Percentiles rank a stretch among this genome's conserved stretches.
These are phyloP conservation scores for Craniophora ligustri DNA, from an alignment of 2,888 invertebrate species.

Conservation along the genomic window DNA sequence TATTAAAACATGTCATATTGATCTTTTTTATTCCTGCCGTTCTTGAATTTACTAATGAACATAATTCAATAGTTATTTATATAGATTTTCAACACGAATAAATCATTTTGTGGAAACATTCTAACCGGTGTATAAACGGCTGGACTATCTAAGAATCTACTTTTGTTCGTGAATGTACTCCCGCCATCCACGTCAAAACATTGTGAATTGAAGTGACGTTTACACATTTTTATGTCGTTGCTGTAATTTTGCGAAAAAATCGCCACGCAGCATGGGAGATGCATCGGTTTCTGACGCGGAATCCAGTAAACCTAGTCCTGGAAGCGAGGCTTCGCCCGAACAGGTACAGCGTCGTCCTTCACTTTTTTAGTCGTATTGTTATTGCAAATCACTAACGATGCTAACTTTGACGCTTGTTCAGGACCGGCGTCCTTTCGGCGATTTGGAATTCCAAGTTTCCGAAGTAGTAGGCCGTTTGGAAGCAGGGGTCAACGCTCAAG, in stretches of 20 bases:
- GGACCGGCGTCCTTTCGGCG: constrained; percentile 90
- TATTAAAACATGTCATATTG: too few relatives aligned
- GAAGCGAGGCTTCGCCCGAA: constrained; percentile 65
- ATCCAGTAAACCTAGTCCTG: constrained; percentile 71
- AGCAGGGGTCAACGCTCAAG: constrained; percentile 88
- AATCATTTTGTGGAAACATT: too few relatives aligned
- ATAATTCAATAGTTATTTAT: too few relatives aligned
- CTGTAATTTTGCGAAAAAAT: constrained; percentile 75
- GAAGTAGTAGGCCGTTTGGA: constrained; percentile 92
- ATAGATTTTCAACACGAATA: too few relatives aligned
- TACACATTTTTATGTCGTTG: constrained; percentile 83
- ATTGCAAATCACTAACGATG: constrained; percentile 34
- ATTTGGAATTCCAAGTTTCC: constrained; percentile 92
- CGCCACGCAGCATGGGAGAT: constrained; percentile 86
- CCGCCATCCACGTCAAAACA: constrained; percentile 77
- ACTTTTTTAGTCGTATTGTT: constrained; percentile 17
- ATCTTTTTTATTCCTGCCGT: too few relatives aligned
- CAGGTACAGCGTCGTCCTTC: constrained; percentile 65
- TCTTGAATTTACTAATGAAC: too few relatives aligned
- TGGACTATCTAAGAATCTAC: constrained; percentile 9
- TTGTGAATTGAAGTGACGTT: constrained; percentile 83
- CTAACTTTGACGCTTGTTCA: constrained; percentile 67
- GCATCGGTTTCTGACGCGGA: constrained; percentile 77
- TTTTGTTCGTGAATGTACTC: constrained; percentile 40
- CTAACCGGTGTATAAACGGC: too few relatives aligned